Base-by-base conservation (phyloP, 2,888 invertebrate genomes). In the Lypha dubia region DNA sequence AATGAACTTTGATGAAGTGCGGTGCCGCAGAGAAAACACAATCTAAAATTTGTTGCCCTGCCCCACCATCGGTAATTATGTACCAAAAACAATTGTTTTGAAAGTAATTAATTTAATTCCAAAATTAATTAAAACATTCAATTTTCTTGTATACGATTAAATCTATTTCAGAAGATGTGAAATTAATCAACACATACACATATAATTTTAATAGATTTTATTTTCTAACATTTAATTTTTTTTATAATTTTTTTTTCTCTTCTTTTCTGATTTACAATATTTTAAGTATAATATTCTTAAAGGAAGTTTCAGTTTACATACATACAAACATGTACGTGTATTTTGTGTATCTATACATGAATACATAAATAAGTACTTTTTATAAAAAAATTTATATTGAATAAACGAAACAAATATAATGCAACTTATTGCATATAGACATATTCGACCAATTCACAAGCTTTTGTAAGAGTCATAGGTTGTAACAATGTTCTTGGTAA, bases 191-290 rank as follows among this genome's bases (percentile, higher is more conserved):
- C 17, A 32, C 11, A 32, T n/a, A 58, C 32, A 11, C 35, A 35
- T 1, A 20, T 58, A 20, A 17, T 67, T 68, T 51, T n/a, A 35
- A 32, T 51, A 22, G 35, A 38, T 68, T 51, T 15, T 46, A 20
- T 51, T 67, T 35, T 67, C 51, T 35, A 51, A 68, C 67, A 68
- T 35, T 51, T 22, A 68, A n/a, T 15, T 15, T 32, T 67, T 65
- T 46, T 11, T 3, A n/a, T n/a, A n/a, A n/a, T 38, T 24, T 24
- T 56, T 51, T 28, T 1, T 32, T 46, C 28, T 49, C 35, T 49
- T 13, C 20, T 32, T 67, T 32, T 67, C 49, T 49, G 8, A 20
- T 67, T 17, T 35, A 65, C 17, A 44, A 62, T 20, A 56, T 35
- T 22, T 62, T 62, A 41, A 13, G 15, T 22, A 8, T 35, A 20